phyloP scores from a whole-genome alignment of 2,113 vertebrate genomes.

The Callipepla californica region DNA sequence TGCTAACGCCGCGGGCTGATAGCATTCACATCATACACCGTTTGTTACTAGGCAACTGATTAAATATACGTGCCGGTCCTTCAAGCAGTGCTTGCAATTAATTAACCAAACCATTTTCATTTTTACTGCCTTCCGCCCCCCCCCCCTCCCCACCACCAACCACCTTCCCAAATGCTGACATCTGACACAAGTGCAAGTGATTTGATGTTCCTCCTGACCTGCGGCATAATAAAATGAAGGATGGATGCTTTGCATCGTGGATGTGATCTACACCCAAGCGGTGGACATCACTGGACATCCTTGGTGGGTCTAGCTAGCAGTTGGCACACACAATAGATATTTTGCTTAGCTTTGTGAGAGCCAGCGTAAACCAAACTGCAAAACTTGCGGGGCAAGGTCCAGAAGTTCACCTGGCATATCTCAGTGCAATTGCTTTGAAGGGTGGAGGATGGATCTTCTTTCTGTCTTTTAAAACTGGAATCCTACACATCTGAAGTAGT shows the following conservation, averaged over 20 bases:
- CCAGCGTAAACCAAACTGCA: neutral
- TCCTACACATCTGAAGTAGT: neutral
- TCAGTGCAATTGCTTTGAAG: neutral
- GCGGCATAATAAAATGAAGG: neutral
- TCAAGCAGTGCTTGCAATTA: constrained; percentile 83
- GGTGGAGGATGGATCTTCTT: neutral
- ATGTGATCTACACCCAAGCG: neutral
- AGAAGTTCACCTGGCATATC: neutral
- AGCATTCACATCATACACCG: constrained; percentile 78
- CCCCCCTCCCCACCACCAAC: constrained; percentile 45
- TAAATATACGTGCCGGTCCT: constrained; percentile 84
- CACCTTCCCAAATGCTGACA: constrained; percentile 59
- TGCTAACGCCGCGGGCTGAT: constrained; percentile 73
- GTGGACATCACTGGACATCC: neutral
- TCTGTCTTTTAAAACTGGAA: neutral
- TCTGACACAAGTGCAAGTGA: constrained; percentile 32
- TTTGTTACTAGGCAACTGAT: constrained; percentile 88
- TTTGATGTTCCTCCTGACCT: neutral
- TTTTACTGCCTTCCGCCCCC: constrained; percentile 73
- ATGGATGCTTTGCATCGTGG: neutral
- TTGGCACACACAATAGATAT: neutral
- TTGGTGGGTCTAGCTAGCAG: neutral
- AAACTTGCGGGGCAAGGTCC: neutral
- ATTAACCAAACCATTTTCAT: constrained; percentile 85
- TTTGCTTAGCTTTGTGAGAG: neutral